Conservation (phyloP, 2,888 invertebrate species). For the Epiperipatus broadwayi region DNA sequence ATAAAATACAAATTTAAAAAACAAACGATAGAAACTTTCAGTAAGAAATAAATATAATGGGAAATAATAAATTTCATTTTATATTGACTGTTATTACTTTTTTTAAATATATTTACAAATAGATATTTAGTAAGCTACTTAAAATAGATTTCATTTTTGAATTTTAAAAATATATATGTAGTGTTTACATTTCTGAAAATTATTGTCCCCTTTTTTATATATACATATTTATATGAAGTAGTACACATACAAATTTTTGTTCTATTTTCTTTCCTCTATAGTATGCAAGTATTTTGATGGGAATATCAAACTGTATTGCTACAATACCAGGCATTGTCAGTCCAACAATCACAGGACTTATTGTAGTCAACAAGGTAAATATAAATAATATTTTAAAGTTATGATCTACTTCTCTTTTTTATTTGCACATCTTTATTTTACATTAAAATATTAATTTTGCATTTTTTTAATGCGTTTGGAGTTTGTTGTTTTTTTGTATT, state of each 20-base stretch:
- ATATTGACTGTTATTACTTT: too few relatives aligned
- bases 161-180: too few relatives aligned
- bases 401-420: neutral
- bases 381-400: neutral
- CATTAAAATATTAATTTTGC: neutral
- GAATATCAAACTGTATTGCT: slow-evolving; percentile 70
- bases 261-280: slow-evolving; percentile 17
- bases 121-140: too few relatives aligned
- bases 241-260: neutral
- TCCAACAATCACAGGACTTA: slow-evolving; percentile 56
- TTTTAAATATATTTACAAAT: too few relatives aligned
- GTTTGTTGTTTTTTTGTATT: too few relatives aligned
- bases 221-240: neutral
- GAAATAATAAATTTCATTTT: too few relatives aligned
- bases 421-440: neutral
- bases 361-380: slow-evolving; percentile 50
- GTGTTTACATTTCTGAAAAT: slow-evolving; percentile 8
- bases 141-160: too few relatives aligned
- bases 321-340: slow-evolving; percentile 80
- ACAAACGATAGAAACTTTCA: too few relatives aligned
- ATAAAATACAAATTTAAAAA: too few relatives aligned
- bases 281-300: slow-evolving; percentile 81
- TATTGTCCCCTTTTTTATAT: neutral
- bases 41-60: too few relatives aligned
- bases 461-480: too few relatives aligned